A percentile compares a stretch with the other conserved stretches of the same genome.
These are phyloP conservation scores for Prinia subflava DNA, from an alignment of 2,113 vertebrate genomes.

Conservation along the genomic window DNA sequence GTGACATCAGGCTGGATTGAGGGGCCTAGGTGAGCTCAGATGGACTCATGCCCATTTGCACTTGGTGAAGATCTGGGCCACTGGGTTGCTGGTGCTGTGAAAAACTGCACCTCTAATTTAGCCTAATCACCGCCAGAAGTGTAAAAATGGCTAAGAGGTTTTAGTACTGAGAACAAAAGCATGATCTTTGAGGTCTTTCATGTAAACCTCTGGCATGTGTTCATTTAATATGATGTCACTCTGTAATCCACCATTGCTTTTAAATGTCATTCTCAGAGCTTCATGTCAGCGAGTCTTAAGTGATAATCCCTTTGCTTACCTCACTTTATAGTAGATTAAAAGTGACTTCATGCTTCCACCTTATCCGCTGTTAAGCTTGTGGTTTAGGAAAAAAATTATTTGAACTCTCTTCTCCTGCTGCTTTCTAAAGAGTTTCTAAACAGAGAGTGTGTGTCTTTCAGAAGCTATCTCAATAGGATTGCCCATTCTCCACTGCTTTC, in stretches of 20 bases:
- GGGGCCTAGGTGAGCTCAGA: neutral
- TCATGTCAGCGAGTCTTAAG: constrained; percentile 55
- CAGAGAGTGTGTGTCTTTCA: neutral
- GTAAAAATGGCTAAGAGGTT: neutral
- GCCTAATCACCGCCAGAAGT: neutral
- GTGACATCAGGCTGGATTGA: fast-evolving
- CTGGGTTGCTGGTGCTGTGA: neutral
- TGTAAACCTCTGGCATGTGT: constrained; percentile 55
- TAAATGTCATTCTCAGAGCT: constrained; percentile 62
- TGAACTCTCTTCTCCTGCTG: constrained; percentile 38
- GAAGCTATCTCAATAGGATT: constrained; percentile 9
- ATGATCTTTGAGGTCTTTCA: constrained; percentile 43
- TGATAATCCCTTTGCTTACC: constrained; percentile 64
- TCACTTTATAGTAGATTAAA: constrained; percentile 62
- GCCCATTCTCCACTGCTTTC: neutral
- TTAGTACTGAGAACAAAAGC: constrained; percentile 15
- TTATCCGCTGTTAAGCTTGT: constrained; percentile 38
- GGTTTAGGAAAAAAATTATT: constrained; percentile 43
- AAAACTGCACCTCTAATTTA: neutral
- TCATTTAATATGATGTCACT: constrained; percentile 57
- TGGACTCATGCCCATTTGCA: neutral
- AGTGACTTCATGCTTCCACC: constrained; percentile 56
- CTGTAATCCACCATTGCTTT: constrained; percentile 60
- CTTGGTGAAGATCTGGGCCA: neutral
- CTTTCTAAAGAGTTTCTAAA: constrained; percentile 47